A percentile compares a stretch with the other conserved stretches of the same genome.
phyloP scores from a whole-genome alignment of 2,888 invertebrate species.

The Sympetrum striolatum region DNA sequence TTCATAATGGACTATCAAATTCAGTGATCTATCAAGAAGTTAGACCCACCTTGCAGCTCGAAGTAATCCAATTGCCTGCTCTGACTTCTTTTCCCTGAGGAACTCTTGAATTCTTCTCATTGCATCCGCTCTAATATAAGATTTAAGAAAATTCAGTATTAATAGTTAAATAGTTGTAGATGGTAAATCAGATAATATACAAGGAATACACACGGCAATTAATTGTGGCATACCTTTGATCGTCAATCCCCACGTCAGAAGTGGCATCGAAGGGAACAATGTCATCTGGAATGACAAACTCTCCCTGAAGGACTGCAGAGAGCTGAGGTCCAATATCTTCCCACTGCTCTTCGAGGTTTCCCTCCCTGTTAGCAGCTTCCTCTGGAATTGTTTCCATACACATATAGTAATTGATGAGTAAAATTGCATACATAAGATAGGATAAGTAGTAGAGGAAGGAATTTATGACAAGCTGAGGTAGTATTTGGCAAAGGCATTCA shows the following conservation, averaged over 20 bases:
- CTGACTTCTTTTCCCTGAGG: conserved; percentile 74
- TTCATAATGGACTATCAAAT: not conserved
- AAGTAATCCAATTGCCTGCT: conserved; percentile 80
- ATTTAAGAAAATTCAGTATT: conserved; percentile 48
- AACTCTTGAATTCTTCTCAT: conserved; percentile 85
- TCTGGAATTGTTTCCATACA: not conserved
- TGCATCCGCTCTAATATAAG: conserved; percentile 75
- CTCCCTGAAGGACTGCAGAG: conserved; percentile 66
- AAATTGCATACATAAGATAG: conserved; percentile 47
- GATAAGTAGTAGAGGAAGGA: too few relatives aligned
- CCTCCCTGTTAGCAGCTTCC: conserved; percentile 48
- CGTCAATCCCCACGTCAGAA: conserved; percentile 81
- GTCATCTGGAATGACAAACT: conserved; percentile 66
- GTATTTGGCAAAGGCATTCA: too few relatives aligned
- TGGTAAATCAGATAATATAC: not conserved
- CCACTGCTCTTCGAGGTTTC: conserved; percentile 66
- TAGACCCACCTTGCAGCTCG: conserved; percentile 72
- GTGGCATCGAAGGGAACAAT: conserved; percentile 86
- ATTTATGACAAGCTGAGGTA: too few relatives aligned
- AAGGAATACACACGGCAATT: too few relatives aligned
- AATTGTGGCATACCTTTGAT: conserved; percentile 76
- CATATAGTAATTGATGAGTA: not conserved
- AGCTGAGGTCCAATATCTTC: conserved; percentile 70
- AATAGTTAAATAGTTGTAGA: too few relatives aligned
- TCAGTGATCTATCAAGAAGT: not conserved